These are phyloP conservation scores for Eciton burchellii DNA, from an alignment of 1,140 invertebrate species.

Conservation along the genomic window DNA sequence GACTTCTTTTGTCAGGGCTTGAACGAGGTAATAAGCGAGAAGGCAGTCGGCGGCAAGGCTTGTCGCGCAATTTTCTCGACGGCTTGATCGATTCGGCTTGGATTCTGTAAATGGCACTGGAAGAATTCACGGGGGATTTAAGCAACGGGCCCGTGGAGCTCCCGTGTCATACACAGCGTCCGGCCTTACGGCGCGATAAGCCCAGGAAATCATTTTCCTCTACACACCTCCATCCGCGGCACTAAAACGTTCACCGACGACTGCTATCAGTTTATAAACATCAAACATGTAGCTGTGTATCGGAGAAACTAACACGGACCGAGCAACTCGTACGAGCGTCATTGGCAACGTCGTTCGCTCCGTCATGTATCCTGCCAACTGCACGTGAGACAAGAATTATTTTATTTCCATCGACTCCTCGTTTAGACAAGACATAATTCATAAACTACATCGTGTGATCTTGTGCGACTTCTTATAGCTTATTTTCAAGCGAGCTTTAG, in stretches of 20 bases:
- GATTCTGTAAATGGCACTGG: conserved; percentile 86
- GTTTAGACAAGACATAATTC: background rate
- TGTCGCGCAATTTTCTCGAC: background rate
- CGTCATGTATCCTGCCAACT: background rate
- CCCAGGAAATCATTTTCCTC: conserved; percentile 20
- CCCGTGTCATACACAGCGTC: conserved; percentile 86
- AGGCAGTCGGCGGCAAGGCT: background rate
- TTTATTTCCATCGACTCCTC: background rate
- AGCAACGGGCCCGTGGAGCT: conserved; percentile 84
- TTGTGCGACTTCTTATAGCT: background rate
- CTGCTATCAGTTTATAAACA: conserved; percentile 56
- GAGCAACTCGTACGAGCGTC: background rate
- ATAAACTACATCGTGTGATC: background rate
- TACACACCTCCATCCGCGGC: background rate
- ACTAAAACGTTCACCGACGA: conserved; percentile 8
- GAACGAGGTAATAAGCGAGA: background rate
- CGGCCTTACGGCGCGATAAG: conserved; percentile 78
- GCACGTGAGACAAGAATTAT: conserved; percentile 19
- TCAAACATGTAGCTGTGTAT: conserved; percentile 40
- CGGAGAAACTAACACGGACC: conserved; percentile 27
- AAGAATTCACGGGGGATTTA: conserved; percentile 86
- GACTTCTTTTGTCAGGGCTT: background rate
- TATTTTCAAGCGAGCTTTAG: background rate
- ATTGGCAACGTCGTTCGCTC: conserved; percentile 8
- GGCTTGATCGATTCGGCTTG: conserved; percentile 73